phyloP scores from a whole-genome alignment of 2,113 vertebrate species.

The Myotis brandtii region DNA sequence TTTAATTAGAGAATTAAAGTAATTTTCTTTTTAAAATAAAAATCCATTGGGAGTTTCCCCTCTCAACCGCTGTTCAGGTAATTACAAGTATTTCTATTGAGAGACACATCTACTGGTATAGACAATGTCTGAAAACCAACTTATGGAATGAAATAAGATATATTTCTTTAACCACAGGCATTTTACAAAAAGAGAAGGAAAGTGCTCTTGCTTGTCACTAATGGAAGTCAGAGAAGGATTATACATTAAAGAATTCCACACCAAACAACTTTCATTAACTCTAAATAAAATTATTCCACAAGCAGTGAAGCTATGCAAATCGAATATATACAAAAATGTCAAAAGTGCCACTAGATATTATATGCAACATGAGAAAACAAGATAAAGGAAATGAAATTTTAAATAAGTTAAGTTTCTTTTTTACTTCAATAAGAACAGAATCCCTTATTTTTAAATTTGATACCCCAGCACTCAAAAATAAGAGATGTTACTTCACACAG shows the following conservation, averaged over 20 bases:
- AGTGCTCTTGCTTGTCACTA: neutral
- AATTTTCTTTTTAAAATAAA: conserved; percentile 46
- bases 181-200: conserved; percentile 43
- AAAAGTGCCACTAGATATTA: conserved; percentile 15
- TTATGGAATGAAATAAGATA: conserved; percentile 21
- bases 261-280: neutral
- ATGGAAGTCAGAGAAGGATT: neutral
- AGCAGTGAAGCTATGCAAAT: neutral
- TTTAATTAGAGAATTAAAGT: conserved; percentile 47
- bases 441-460: neutral
- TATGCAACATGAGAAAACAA: neutral
- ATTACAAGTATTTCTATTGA: conserved; percentile 52
- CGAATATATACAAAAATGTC: conserved; percentile 35
- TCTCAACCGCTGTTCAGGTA: neutral
- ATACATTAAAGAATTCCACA: conserved; percentile 22
- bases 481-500: neutral
- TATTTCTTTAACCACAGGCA: conserved; percentile 15
- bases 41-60: neutral
- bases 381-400: conserved; percentile 21
- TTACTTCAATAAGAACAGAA: conserved; percentile 22
- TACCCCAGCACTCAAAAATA: neutral
- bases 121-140: conserved; percentile 26
- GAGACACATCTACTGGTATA: neutral
- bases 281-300: conserved; percentile 39
- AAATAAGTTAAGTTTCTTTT: conserved; percentile 21